Base-by-base conservation (phyloP, 1,140 invertebrate species). In the Drosophila pallidifrons region DNA sequence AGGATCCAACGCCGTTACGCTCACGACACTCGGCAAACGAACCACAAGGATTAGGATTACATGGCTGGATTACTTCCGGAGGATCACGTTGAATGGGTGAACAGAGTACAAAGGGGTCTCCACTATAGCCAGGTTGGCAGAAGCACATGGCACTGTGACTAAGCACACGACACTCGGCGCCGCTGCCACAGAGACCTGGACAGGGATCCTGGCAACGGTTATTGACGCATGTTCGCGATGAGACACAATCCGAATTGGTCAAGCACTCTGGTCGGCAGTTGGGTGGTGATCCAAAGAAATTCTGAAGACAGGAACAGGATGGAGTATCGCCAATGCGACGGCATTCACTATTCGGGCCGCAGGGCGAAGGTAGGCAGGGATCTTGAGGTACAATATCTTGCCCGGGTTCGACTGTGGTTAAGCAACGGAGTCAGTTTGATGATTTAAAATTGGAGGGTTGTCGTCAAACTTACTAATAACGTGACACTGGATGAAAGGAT, bases 331-430 rank as follows among this genome's bases (percentile, higher is more conserved):
- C 93, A 5, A 93, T 94, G 15, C 94, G 94, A 60, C 94, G 93
- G 82, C 96, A 97, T 78, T 95, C 92, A 35, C 96, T 95, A 81
- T 97, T 96, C 0, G 95, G 94, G 5, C 96, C 96, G 83, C 96
- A 97, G 1, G 96, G 96, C 7, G 95, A 95, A 1, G 96, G 96
- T 45, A 94, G 92, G 82, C 97, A 97, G 0, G 96, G 95, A 77
- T 96, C 94, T 59, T 54, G 49, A 5, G 92, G 75, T 67, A 71
- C 38, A 16, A 80, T 38, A 58, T 91, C 80, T n/a, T 81, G 72
- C 41, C 86, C 28, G 13, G 90, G 91, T 69, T 92, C 88, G 65
- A 92, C 87, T 92, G 63, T 38, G 49, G 55, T 43, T 32, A n/a
- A 49, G 11, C 52, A 25, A 25, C 20, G 41, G 1, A 8, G 11